phyloP scores from a whole-genome alignment of 2,888 invertebrate genomes.

The Chaetogeoica ovagalla region DNA sequence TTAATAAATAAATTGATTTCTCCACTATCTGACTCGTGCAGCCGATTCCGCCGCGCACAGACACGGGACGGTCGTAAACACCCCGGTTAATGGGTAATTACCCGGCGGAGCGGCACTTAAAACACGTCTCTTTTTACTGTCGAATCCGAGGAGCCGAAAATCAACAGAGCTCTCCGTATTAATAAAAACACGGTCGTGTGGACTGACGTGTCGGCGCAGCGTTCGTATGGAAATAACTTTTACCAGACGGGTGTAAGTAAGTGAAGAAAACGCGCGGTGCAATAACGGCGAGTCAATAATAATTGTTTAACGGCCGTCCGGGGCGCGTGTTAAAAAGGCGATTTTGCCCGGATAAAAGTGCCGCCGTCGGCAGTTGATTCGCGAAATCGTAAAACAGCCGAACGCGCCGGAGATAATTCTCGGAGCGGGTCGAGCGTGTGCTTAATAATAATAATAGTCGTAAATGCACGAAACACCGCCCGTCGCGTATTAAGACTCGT shows the following conservation, averaged over 20 bases:
- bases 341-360: constrained; percentile 47
- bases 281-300: constrained; percentile 39
- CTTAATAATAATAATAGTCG: too few species aligned
- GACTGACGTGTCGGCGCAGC: neutral
- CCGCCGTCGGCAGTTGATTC: constrained; percentile 47
- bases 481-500: too few species aligned
- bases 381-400: constrained; percentile 49
- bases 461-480: too few species aligned
- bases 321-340: constrained; percentile 47
- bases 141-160: constrained; percentile 39
- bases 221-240: constrained; percentile 18
- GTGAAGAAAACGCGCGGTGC: constrained; percentile 42
- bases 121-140: constrained; percentile 42
- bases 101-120: constrained; percentile 35
- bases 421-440: neutral
- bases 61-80: constrained; percentile 31
- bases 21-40: neutral
- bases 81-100: constrained; percentile 51
- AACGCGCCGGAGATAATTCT: constrained; percentile 33
- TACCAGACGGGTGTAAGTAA: constrained; percentile 3
- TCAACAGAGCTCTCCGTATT: constrained; percentile 4
- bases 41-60: neutral
- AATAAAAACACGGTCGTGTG: constrained; percentile 25
- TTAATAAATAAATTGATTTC: too few species aligned
- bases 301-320: constrained; percentile 46